Percentiles rank a stretch among this genome's conserved stretches.
Evolutionary conservation across 53 echinoderm and acorn worm species (phyloP).

Genomic region (Zoroaster sp.): DNA sequence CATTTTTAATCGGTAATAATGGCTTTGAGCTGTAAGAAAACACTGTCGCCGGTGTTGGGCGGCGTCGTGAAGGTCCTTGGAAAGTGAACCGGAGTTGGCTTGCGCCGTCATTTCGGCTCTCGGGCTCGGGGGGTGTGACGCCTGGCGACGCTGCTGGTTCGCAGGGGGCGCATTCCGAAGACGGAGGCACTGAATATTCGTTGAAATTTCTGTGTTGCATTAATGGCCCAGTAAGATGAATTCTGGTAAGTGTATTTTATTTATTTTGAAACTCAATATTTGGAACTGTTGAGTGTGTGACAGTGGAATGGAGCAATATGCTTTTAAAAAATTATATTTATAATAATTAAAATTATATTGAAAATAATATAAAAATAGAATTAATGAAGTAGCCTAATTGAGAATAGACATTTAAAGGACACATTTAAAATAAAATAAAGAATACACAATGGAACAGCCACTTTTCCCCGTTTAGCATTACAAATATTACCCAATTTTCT

Average conservation of each 20-base stretch:
- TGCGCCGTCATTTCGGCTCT: neutral
- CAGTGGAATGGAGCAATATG: too few relatives aligned
- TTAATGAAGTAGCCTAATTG: too few relatives aligned
- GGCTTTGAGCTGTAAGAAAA: neutral
- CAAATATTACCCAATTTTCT: too few relatives aligned
- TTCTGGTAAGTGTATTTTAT: slow-evolving; percentile 5
- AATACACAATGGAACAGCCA: too few relatives aligned
- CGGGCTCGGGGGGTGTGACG: slow-evolving; percentile 42
- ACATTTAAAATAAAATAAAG: too few relatives aligned
- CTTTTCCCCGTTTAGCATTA: too few relatives aligned
- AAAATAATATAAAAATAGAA: too few relatives aligned
- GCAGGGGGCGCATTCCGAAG: neutral
- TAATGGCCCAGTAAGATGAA: slow-evolving; percentile 48
- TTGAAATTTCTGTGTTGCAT: neutral
- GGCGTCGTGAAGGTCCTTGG: neutral
- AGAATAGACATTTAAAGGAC: too few relatives aligned
- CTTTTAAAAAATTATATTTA: too few relatives aligned
- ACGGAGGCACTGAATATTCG: neutral
- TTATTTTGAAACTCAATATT: neutral
- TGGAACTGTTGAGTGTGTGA: neutral
- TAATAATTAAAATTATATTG: too few relatives aligned
- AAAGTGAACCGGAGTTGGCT: neutral
- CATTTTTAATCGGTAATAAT: neutral
- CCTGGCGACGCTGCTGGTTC: neutral
- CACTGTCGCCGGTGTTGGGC: neutral